A percentile compares a stretch with the other conserved stretches of the same genome.
Conservation (phyloP, 2,888 invertebrate genomes). For the Oligia latruncula region DNA sequence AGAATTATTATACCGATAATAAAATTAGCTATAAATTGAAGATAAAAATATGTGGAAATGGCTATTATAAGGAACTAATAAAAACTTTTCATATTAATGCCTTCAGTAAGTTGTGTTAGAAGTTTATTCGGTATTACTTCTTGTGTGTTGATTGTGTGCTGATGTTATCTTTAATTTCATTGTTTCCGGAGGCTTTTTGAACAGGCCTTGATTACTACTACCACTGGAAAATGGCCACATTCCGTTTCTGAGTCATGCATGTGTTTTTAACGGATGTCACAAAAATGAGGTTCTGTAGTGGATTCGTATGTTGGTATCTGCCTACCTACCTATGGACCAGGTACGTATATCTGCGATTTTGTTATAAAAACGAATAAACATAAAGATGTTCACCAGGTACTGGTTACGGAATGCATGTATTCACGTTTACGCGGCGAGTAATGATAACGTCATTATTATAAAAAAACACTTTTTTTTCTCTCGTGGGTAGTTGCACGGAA, state of each 20-base stretch:
- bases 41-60: conserved; percentile 59
- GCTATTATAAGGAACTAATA: conserved; percentile 58
- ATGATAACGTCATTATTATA: not conserved
- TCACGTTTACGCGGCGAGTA: not conserved
- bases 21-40: conserved; percentile 60
- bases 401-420: not conserved
- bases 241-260: not conserved
- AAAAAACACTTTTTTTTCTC: too few species aligned
- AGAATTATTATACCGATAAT: conserved; percentile 54
- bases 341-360: not conserved
- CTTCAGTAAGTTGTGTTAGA: conserved; percentile 42
- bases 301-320: too few species aligned
- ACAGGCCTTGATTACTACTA: not conserved
- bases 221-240: too few species aligned
- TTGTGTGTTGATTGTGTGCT: conserved; percentile 1
- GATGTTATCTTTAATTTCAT: not conserved
- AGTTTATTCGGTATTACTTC: conserved; percentile 18
- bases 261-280: not conserved
- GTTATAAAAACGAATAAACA: not conserved
- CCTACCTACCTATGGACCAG: not conserved
- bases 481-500: too few species aligned
- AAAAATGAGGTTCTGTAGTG: too few species aligned
- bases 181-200: not conserved
- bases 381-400: not conserved
- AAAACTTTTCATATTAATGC: conserved; percentile 61